Percentiles rank a stretch among this genome's conserved stretches.
Evolutionary conservation across 1,140 invertebrate species (phyloP).

Genomic region (Ostrea denselamellosa): DNA sequence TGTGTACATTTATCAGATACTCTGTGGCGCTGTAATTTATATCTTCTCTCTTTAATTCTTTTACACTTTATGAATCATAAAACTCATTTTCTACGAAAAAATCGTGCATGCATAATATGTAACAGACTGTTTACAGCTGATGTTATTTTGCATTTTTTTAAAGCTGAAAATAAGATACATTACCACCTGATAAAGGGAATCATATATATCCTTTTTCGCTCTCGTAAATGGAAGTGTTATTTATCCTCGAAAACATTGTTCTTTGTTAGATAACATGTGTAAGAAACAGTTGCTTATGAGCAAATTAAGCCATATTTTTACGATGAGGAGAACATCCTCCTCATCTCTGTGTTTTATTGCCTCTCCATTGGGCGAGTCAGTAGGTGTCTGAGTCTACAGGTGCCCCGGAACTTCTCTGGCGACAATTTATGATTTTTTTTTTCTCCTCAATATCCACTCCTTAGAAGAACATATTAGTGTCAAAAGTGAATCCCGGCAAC

Average conservation of each 20-base stretch:
- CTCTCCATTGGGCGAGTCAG: not conserved
- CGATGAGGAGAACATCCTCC: not conserved
- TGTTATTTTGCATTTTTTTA: too few species aligned
- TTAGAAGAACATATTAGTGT: not conserved
- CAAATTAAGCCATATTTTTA: not conserved
- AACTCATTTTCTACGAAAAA: too few species aligned
- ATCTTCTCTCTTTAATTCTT: too few species aligned
- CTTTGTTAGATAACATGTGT: not conserved
- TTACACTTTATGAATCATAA: too few species aligned
- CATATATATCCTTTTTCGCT: too few species aligned
- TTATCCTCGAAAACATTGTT: not conserved
- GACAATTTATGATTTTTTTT: not conserved
- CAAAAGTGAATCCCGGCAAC: not conserved
- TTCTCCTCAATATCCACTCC: not conserved
- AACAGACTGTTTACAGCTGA: too few species aligned
- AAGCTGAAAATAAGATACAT: too few species aligned
- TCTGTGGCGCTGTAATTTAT: too few species aligned
- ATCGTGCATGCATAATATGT: too few species aligned
- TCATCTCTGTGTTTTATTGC: not conserved
- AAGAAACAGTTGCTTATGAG: not conserved
- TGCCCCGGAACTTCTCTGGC: not conserved
- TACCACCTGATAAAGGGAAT: too few species aligned
- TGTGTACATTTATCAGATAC: too few species aligned
- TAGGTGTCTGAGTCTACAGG: not conserved
- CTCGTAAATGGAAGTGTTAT: not conserved